Percentiles rank a stretch among this genome's conserved stretches.
phyloP scores from a whole-genome alignment of 2,113 vertebrate species.

The Epinephelus moara region DNA sequence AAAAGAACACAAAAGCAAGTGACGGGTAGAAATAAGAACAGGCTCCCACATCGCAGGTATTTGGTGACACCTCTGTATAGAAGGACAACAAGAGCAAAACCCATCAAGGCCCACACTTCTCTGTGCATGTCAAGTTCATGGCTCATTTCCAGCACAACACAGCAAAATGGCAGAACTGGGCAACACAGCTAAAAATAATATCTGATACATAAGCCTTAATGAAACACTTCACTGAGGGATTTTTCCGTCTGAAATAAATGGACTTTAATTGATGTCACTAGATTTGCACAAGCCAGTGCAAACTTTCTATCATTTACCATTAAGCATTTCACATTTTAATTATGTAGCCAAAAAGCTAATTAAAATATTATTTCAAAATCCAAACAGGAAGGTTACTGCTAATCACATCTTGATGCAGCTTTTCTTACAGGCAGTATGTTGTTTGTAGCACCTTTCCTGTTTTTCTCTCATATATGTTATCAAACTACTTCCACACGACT shows the following conservation, averaged over 20 bases:
- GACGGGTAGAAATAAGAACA: constrained; percentile 6
- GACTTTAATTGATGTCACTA: not conserved
- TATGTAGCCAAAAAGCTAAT: not conserved
- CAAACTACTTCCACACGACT: not conserved
- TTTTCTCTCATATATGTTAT: not conserved
- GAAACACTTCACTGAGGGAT: not conserved
- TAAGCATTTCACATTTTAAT: not conserved
- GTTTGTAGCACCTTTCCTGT: not conserved
- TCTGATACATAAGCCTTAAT: not conserved
- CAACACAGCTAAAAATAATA: not conserved
- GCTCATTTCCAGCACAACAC: not conserved
- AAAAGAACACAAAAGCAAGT: not conserved
- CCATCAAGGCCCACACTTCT: not conserved
- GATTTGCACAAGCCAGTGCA: not conserved
- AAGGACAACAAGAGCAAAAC: constrained; percentile 9
- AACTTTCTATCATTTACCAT: not conserved
- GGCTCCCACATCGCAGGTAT: not conserved
- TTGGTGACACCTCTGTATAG: not conserved
- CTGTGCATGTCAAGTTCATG: not conserved
- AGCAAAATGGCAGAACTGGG: not conserved
- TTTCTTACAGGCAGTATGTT: not conserved
- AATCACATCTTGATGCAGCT: not conserved
- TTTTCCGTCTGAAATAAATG: not conserved
- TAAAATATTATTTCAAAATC: not conserved
- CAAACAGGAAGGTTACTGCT: not conserved